These are phyloP conservation scores for Willowsia nigromaculata DNA, from an alignment of 2,888 invertebrate species.

Conservation along the genomic window DNA sequence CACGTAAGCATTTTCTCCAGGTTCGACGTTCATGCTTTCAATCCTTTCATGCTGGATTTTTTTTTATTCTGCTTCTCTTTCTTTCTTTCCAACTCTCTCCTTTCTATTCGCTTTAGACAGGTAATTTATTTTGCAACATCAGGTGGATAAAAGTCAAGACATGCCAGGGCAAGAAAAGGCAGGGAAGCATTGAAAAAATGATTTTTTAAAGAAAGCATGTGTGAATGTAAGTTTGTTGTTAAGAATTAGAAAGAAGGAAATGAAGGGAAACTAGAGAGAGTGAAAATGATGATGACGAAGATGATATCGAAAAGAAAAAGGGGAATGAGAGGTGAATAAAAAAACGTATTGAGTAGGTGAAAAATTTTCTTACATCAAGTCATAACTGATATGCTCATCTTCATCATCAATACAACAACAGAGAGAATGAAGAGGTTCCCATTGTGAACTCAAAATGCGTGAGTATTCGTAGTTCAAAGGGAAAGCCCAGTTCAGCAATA, in stretches of 20 bases:
- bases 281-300: neutral
- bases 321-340: neutral
- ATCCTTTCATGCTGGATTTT: constrained; percentile 35
- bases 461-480: neutral
- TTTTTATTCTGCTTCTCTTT: too few species aligned
- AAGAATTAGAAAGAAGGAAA: constrained; percentile 4
- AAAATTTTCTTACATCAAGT: constrained; percentile 52
- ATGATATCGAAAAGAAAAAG: neutral
- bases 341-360: constrained; percentile 25
- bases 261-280: neutral
- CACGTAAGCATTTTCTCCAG: neutral
- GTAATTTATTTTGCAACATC: constrained; percentile 68
- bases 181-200: neutral
- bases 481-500: constrained; percentile 13
- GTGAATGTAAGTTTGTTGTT: constrained; percentile 12
- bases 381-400: constrained; percentile 34
- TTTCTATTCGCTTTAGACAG: constrained; percentile 64
- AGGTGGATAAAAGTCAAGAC: constrained; percentile 62
- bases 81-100: constrained; percentile 5
- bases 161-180: neutral
- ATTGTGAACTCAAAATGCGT: neutral
- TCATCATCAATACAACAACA: neutral
- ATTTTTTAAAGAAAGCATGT: neutral
- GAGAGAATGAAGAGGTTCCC: neutral
- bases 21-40: constrained; percentile 33